These are phyloP conservation scores for Conchocele bisecta DNA, from an alignment of 2,888 invertebrate species.

Conservation along the genomic window DNA sequence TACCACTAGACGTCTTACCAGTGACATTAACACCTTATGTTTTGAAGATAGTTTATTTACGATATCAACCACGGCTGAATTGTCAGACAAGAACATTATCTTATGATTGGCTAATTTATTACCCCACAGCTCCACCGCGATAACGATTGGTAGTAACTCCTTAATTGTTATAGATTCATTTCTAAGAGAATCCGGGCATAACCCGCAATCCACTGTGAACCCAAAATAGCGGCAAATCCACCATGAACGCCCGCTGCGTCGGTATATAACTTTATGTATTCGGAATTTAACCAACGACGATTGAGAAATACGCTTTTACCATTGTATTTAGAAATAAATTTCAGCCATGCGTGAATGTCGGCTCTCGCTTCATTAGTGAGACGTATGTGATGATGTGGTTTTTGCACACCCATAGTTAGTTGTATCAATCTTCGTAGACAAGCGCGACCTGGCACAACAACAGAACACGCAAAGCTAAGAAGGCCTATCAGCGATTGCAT, in stretches of 20 bases:
- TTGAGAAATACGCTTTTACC: not conserved
- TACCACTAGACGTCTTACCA: constrained; percentile 25
- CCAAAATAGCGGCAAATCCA: constrained; percentile 30
- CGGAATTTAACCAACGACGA: constrained; percentile 15
- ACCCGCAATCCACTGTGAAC: constrained; percentile 25
- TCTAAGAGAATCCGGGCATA: not conserved
- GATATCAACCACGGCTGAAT: constrained; percentile 23
- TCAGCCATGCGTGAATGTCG: not conserved
- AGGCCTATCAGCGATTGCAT: constrained; percentile 31
- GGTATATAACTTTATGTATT: constrained; percentile 7
- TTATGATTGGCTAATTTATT: constrained; percentile 19
- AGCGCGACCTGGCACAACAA: constrained; percentile 6
- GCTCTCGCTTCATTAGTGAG: constrained; percentile 1
- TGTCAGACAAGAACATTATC: constrained; percentile 35
- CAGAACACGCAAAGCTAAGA: constrained; percentile 21
- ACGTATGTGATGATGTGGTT: not conserved
- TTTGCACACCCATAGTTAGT: not conserved
- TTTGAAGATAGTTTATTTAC: constrained; percentile 33
- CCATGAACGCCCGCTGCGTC: constrained; percentile 16
- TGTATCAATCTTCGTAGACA: constrained; percentile 22
- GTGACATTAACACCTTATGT: constrained; percentile 19
- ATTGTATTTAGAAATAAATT: not conserved
- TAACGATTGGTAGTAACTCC: constrained; percentile 38
- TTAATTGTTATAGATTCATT: constrained; percentile 26
- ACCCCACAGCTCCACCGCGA: constrained; percentile 31